These are phyloP conservation scores for Hephaestus fuliginosus DNA, from an alignment of 2,797 vertebrate species.

Conservation along the genomic window DNA sequence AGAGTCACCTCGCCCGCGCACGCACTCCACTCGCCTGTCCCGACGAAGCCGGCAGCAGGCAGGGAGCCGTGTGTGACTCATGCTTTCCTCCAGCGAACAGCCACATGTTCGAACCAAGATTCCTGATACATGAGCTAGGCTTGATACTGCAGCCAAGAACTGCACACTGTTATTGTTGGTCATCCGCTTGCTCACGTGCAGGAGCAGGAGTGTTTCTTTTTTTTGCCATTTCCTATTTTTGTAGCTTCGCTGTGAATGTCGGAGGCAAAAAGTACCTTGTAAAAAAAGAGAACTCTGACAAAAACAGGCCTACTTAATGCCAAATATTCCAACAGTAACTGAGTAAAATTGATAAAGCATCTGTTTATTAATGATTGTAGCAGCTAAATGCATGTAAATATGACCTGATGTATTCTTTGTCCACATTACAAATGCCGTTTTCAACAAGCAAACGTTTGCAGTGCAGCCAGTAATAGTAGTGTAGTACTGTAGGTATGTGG, in stretches of 20 bases:
- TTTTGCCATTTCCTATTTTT: constrained; percentile 14
- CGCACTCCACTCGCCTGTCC: constrained; percentile 25
- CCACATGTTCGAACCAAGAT: constrained; percentile 71
- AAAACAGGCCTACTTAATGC: neutral
- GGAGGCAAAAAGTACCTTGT: neutral
- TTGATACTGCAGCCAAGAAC: constrained; percentile 48
- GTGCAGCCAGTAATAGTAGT: neutral
- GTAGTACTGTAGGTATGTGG: neutral
- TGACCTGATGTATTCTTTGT: neutral
- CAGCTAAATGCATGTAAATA: neutral
- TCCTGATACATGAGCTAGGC: constrained; percentile 71
- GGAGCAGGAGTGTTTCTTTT: constrained; percentile 33
- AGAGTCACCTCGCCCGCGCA: constrained; percentile 35
- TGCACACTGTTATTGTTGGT: constrained; percentile 55
- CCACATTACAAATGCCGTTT: neutral
- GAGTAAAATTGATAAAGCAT: neutral
- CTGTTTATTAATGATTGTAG: constrained; percentile 14
- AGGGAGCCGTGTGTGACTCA: constrained; percentile 59
- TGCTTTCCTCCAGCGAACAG: constrained; percentile 57
- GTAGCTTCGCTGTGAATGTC: neutral
- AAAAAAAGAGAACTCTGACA: neutral
- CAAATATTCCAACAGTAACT: neutral
- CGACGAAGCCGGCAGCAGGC: constrained; percentile 16
- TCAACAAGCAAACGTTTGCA: constrained; percentile 19
- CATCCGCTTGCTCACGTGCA: constrained; percentile 59